phyloP scores from a whole-genome alignment of 2,888 invertebrate genomes.

The Philhelius pedissequus region DNA sequence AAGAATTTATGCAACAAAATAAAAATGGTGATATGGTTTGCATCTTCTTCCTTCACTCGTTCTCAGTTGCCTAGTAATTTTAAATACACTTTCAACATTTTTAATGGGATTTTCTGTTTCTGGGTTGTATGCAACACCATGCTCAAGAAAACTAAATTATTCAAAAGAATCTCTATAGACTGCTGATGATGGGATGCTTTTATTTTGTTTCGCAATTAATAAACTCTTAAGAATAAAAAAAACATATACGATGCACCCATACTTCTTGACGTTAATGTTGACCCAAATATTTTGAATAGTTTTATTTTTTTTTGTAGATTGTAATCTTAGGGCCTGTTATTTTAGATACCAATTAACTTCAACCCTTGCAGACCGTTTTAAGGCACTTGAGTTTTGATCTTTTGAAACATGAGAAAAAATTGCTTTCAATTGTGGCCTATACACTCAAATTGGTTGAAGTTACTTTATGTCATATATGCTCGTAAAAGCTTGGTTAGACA shows the following conservation, averaged over 20 bases:
- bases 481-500: no score
- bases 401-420: not conserved
- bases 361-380: constrained; percentile 22
- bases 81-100: constrained; percentile 43
- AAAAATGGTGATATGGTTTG: constrained; percentile 26
- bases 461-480: no score
- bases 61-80: not conserved
- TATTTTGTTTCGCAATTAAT: constrained; percentile 26
- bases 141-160: not conserved
- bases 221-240: constrained; percentile 9
- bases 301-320: not conserved
- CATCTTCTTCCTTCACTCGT: constrained; percentile 1
- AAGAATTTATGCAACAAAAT: constrained; percentile 29
- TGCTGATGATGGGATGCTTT: constrained; percentile 3
- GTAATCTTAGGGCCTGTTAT: constrained; percentile 7
- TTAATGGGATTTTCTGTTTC: constrained; percentile 46
- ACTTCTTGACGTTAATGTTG: not conserved
- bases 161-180: constrained; percentile 4
- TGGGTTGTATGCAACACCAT: not conserved
- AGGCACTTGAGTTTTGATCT: constrained; percentile 32
- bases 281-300: constrained; percentile 27
- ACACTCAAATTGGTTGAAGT: not conserved
- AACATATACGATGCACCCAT: constrained; percentile 5
- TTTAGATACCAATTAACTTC: constrained; percentile 25
- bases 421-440: not conserved